Base-by-base conservation (phyloP, 2,888 invertebrate genomes). In the Phragmatobia fuliginosa region DNA sequence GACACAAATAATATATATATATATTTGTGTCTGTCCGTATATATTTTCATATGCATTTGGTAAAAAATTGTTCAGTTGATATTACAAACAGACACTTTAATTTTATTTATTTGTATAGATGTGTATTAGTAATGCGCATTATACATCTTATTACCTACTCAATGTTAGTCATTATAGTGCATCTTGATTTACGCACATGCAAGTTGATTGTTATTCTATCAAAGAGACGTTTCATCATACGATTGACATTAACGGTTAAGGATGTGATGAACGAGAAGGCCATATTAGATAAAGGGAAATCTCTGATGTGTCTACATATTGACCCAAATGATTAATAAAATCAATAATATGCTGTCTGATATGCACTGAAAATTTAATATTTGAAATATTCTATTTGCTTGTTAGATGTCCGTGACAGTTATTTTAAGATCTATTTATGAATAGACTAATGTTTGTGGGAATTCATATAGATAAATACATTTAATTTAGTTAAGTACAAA, bases 131-230 rank as follows among this genome's bases (percentile, higher is more conserved):
- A 18, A 31, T 31, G 62, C 38, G 60, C 49, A 25, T 8, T n/a
- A n/a, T 38, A n/a, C 11, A 63, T 49, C 41, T 60, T 28, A 45
- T 58, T 68, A 41, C n/a, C n/a, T n/a, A n/a, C 14, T 62, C 52
- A 66, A 59, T 77, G 75, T 73, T 67, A 73, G 67, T 78, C 66
- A 79, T 76, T 82, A 81, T 79, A 71, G 67, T 79, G 80, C 68
- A 79, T 78, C 68, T 49, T 67, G 72, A 73, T 77, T 75, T 76
- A 73, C 76, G 73, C 79, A 69, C 70, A 83, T 75, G 79, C 73
- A 67, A 76, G 76, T 77, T 86, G 77, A 78, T 87, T 80, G 82
- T 82, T 84, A 90, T 90, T 89, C 87, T 73, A 79, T 73, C 71
- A 67, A 80, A 73, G 68, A 79, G 80, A 79, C 77, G 81, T 83